These are phyloP conservation scores for Notarius lentiginosus DNA, from an alignment of 2,113 vertebrate genomes.

Conservation along the genomic window DNA sequence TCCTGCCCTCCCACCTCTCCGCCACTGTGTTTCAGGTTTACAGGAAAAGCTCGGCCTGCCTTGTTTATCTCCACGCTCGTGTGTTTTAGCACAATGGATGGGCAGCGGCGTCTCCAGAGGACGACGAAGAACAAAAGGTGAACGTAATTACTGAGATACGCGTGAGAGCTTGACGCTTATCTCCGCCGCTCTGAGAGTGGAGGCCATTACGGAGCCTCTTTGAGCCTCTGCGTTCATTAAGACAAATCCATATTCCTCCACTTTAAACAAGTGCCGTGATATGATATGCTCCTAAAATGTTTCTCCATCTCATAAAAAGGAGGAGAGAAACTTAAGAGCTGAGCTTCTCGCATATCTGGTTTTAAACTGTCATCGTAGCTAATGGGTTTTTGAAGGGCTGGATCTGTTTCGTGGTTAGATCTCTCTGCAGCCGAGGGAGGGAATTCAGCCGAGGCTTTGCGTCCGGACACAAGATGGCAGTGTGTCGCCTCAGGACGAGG, in stretches of 20 bases:
- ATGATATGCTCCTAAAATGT: constrained; percentile 19
- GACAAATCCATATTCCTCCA: constrained; percentile 38
- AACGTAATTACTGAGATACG: constrained; percentile 67
- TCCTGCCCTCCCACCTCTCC: background rate
- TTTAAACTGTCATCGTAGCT: constrained; percentile 34
- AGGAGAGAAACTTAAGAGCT: constrained; percentile 7
- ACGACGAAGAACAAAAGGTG: constrained; percentile 65
- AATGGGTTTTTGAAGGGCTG: constrained; percentile 52
- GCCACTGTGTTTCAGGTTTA: constrained; percentile 45
- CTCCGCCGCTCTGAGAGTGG: constrained; percentile 59
- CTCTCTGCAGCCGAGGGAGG: constrained; percentile 23
- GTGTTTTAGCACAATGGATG: constrained; percentile 30
- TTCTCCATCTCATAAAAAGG: constrained; percentile 32
- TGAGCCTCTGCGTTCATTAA: constrained; percentile 31
- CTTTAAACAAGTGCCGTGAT: constrained; percentile 30
- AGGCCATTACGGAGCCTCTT: constrained; percentile 19
- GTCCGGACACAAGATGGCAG: constrained; percentile 76
- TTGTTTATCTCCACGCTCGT: constrained; percentile 61
- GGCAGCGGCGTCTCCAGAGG: constrained; percentile 39
- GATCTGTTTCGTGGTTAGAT: constrained; percentile 42
- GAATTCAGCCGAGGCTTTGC: constrained; percentile 44
- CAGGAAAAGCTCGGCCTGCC: constrained; percentile 43
- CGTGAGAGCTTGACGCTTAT: constrained; percentile 60
- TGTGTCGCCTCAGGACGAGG: constrained; percentile 65
- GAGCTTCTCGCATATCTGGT: constrained; percentile 24